Base-by-base conservation (phyloP, 2,113 vertebrate species). In the Dipodomys spectabilis region DNA sequence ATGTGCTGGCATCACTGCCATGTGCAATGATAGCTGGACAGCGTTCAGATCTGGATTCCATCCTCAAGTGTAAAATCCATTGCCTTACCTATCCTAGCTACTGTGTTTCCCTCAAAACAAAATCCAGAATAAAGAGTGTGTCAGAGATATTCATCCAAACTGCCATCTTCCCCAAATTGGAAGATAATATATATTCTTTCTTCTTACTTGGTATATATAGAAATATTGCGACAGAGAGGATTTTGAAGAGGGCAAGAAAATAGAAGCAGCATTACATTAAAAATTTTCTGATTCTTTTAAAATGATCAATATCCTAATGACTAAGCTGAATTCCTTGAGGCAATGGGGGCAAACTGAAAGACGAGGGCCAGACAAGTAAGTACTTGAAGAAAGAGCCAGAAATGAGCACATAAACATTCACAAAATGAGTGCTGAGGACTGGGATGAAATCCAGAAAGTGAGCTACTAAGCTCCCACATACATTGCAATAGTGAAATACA, bases 241-340 rank as follows among this genome's bases (percentile, higher is more conserved):
- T 75, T 83, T 82, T 7, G 53, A 86, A 86, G 27, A 68, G 28
- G 82, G 65, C 32, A 73, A 23, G 22, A 73, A 82, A 83, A 27
- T 39, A 71, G 69, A 15, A 77, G 69, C 13, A 35, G 49, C 64
- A 69, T 62, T 35, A 28, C 60, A 75, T 67, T 65, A 6, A 0
- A 60, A 11, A 16, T 23, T 88, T 78, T 49, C 65, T 35, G 62
- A 88, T 11, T 39, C 57, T 13, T 44, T 86, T 30, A 6, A 93
- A 89, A 83, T 71, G n/a, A 78, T 15, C 77, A 92, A 18, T 30
- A 62, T 75, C 62, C 82, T 75, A 82, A 75, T 91, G 23, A 67
- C 49, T 71, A 89, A 81, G 67, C 67, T 75, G n/a, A 83, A 75
- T 75, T 91, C 60, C 39, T 65, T 35, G 62, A 53, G 53, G 57